phyloP scores from a whole-genome alignment of 2,797 vertebrate genomes.

The Percopsis omiscomaycus region DNA sequence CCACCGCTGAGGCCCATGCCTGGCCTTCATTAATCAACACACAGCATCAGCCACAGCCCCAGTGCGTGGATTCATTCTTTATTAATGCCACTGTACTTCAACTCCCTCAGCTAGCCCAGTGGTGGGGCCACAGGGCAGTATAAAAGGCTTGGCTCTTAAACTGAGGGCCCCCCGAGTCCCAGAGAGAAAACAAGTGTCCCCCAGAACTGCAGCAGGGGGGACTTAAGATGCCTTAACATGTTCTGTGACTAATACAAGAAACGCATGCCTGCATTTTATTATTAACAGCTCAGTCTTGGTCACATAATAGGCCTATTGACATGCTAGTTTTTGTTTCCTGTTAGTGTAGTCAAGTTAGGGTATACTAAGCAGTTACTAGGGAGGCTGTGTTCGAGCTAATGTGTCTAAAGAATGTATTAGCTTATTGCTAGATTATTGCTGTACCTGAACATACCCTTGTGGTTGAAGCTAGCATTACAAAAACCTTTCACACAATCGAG shows the following conservation, averaged over 20 bases:
- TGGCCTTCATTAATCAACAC: slow-evolving; percentile 65
- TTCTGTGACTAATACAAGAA: slow-evolving; percentile 7
- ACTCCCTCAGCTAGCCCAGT: slow-evolving; percentile 35
- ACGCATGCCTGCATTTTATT: slow-evolving; percentile 32
- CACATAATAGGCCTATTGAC: too few relatives aligned
- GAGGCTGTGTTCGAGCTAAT: too few relatives aligned
- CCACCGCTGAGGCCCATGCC: slow-evolving; percentile 57
- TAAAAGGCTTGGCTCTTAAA: slow-evolving; percentile 32
- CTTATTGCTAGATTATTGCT: too few relatives aligned
- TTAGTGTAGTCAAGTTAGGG: too few relatives aligned
- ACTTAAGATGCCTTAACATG: slow-evolving; percentile 19
- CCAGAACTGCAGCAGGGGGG: background rate
- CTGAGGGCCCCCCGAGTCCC: background rate
- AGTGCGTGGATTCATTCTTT: slow-evolving; percentile 44
- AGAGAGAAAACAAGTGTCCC: slow-evolving; percentile 25
- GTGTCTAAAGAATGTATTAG: too few relatives aligned
- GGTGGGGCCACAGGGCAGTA: slow-evolving; percentile 38
- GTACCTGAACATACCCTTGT: too few relatives aligned
- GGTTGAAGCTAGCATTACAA: too few relatives aligned
- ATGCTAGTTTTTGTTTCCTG: too few relatives aligned
- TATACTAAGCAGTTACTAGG: too few relatives aligned
- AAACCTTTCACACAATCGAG: too few relatives aligned
- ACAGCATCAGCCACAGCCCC: slow-evolving; percentile 47
- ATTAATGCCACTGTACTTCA: slow-evolving; percentile 59
- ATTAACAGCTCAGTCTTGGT: too few relatives aligned